A percentile compares a stretch with the other conserved stretches of the same genome.
These are phyloP conservation scores for Plutella xylostella DNA, from an alignment of 2,888 invertebrate species.

Conservation along the genomic window DNA sequence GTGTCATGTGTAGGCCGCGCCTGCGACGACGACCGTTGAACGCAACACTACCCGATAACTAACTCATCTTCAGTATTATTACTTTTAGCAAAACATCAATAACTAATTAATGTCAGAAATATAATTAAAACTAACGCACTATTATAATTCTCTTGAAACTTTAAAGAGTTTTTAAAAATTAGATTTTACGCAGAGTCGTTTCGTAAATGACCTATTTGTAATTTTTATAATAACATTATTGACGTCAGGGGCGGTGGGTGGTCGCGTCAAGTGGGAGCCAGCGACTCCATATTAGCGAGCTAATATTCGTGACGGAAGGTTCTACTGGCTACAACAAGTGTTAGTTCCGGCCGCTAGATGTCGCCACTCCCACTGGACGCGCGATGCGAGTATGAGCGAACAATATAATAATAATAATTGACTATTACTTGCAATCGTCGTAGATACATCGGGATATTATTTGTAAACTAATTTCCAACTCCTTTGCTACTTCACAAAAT, in stretches of 20 bases:
- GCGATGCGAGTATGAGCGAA: slow-evolving; percentile 8
- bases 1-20: too few species aligned
- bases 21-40: neutral
- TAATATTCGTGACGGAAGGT: neutral
- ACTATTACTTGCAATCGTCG: slow-evolving; percentile 45
- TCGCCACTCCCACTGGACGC: neutral
- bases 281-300: slow-evolving; percentile 15
- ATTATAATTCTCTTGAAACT: slow-evolving; percentile 46
- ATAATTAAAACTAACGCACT: slow-evolving; percentile 67
- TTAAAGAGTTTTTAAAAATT: slow-evolving; percentile 30
- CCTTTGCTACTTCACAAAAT: neutral
- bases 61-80: slow-evolving; percentile 28
- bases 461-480: neutral
- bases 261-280: too few species aligned
- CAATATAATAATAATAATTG: slow-evolving; percentile 54
- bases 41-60: neutral
- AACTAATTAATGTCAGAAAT: slow-evolving; percentile 62
- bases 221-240: slow-evolving; percentile 28
- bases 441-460: slow-evolving; percentile 12
- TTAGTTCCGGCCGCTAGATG: neutral
- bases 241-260: slow-evolving; percentile 38
- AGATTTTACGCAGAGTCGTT: slow-evolving; percentile 41
- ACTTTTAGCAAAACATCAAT: slow-evolving; percentile 65
- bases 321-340: neutral
- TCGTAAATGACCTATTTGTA: slow-evolving; percentile 34